Base-by-base conservation (phyloP, 2,113 vertebrate species). In the Myiagra hebetior region DNA sequence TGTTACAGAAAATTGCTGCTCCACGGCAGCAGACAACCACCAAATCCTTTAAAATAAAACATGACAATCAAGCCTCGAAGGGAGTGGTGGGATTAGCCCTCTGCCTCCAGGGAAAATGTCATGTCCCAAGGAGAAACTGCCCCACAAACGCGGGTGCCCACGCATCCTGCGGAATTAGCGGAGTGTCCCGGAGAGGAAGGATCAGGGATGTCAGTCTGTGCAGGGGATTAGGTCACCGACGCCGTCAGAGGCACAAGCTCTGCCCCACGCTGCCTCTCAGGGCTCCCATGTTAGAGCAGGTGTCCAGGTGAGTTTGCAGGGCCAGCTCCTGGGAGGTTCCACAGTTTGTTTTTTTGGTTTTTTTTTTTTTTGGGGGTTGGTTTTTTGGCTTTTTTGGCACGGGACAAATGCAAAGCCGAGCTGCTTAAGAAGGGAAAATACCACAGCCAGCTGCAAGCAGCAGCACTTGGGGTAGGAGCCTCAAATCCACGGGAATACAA, bases 381-480 rank as follows among this genome's bases (percentile, higher is more conserved):
- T 49, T 49, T 49, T 49, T 46, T 19, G 18, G 15, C 5, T 27
- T 23, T 49, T 70, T 56, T 35, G 46, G 42, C 86, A 37, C 0
- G 19, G 85, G 91, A 77, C 94, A 83, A 94, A 81, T 44, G 85
- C 90, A n/a, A 70, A 91, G 73, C 19, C 83, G 69, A 94, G 84
- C 93, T 92, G 96, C 47, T 93, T 57, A 15, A 78, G 81, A 2
- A 85, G 93, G 90, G 91, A 84, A 92, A 93, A 87, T 56, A 87
- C 91, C 94, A 60, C 49, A 78, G 87, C 47, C 91, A 96, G 91
- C 92, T 95, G 92, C 87, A 39, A 87, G 90, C 80, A 82, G 26
- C 96, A n/a, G 87, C 73, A 42, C 79, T 80, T 13, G 79, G 94
- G 94, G 30, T 87, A 90, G 76, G 94, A 95, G 94, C 63, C 91